Evolutionary conservation across 2,797 vertebrate species (phyloP).

Genomic region (Scolopax rusticola): DNA sequence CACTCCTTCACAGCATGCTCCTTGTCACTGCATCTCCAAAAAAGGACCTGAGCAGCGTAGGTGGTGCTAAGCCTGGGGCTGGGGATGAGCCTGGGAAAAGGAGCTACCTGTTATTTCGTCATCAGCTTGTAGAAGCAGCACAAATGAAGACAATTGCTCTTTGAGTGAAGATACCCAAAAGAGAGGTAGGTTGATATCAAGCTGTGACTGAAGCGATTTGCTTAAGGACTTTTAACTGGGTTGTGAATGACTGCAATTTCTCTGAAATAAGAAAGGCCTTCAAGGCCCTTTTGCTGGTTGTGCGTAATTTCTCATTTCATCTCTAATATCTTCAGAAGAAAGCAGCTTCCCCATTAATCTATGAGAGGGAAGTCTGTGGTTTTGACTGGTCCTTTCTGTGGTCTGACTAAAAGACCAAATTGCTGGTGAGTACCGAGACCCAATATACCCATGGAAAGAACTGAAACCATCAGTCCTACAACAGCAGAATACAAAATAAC

Average conservation of each 20-base stretch:
- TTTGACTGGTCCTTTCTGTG: background rate
- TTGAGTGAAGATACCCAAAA: background rate
- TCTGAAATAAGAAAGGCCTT: background rate
- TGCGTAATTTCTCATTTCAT: background rate
- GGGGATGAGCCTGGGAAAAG: background rate
- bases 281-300: background rate
- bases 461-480: background rate
- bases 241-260: background rate
- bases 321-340: background rate
- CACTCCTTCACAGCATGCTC: fast-evolving
- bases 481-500: background rate
- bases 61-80: background rate
- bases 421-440: background rate
- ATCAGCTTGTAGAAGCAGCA: background rate
- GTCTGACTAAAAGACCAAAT: background rate
- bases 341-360: background rate
- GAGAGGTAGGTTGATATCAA: background rate
- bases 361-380: background rate
- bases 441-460: background rate
- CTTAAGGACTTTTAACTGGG: background rate
- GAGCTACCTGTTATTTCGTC: background rate
- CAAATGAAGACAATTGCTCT: background rate
- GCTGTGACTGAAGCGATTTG: background rate
- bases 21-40: background rate
- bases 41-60: background rate